Conservation (phyloP, 2,888 invertebrate species). For the Omphaloscelis lunosa region DNA sequence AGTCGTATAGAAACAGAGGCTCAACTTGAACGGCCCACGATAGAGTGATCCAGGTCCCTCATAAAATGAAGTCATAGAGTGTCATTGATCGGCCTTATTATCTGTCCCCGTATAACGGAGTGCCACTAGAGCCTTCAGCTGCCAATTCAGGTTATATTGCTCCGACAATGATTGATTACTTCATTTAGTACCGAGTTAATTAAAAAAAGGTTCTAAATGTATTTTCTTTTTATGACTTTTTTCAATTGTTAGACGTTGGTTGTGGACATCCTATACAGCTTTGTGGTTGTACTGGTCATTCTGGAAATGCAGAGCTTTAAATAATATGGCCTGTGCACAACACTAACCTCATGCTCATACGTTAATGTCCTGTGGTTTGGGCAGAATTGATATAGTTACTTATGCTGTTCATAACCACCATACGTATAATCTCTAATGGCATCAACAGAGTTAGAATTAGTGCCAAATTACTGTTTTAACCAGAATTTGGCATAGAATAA, state of each 20-base stretch:
- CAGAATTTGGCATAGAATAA: constrained; percentile 26
- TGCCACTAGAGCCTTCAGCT: constrained; percentile 37
- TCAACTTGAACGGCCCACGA: constrained; percentile 28
- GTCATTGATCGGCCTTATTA: constrained; percentile 47
- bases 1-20: constrained; percentile 21
- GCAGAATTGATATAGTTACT: constrained; percentile 20
- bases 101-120: constrained; percentile 8
- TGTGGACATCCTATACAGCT: background rate
- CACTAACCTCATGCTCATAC: background rate
- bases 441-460: constrained; percentile 24
- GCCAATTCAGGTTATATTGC: constrained; percentile 42
- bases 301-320: constrained; percentile 3
- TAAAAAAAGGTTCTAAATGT: constrained; percentile 33
- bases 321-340: constrained; percentile 15
- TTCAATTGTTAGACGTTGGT: background rate
- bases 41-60: constrained; percentile 32
- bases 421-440: constrained; percentile 17
- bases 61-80: constrained; percentile 45
- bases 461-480: constrained; percentile 45
- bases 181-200: constrained; percentile 38
- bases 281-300: background rate
- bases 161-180: constrained; percentile 50
- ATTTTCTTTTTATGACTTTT: constrained; percentile 11
- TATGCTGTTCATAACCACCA: constrained; percentile 6
- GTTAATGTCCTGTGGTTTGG: constrained; percentile 31